These are phyloP conservation scores for Macrostomum lignano DNA, from an alignment of 1,140 invertebrate genomes.

Conservation along the genomic window DNA sequence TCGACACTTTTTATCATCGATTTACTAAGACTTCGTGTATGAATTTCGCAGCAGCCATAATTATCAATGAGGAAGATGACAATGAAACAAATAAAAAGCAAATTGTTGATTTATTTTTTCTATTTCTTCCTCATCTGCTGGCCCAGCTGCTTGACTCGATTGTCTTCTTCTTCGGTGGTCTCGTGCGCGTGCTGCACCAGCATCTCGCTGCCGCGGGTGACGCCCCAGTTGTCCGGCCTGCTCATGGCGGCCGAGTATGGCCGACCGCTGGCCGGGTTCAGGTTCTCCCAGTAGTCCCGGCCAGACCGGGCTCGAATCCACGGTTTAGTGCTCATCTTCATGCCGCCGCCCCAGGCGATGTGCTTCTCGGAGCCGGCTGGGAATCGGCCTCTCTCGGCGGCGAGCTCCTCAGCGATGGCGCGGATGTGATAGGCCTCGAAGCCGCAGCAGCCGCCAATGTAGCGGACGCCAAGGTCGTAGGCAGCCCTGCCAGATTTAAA, in stretches of 20 bases:
- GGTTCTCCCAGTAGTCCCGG: slow-evolving; percentile 20
- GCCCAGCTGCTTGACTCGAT: too few relatives aligned
- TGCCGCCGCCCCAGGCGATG: slow-evolving; percentile 19
- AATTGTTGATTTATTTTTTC: too few relatives aligned
- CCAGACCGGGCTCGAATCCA: slow-evolving; percentile 25
- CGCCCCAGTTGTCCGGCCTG: slow-evolving; percentile 23
- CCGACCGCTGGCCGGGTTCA: slow-evolving; percentile 20
- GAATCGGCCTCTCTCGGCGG: slow-evolving; percentile 13
- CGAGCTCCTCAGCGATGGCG: slow-evolving; percentile 23
- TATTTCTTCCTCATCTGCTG: too few relatives aligned
- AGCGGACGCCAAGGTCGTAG: slow-evolving; percentile 24
- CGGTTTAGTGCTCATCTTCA: slow-evolving; percentile 24
- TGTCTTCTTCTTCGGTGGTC: too few relatives aligned
- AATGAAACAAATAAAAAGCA: too few relatives aligned
- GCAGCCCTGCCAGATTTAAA: slow-evolving; percentile 21
- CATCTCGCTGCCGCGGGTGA: too few relatives aligned
- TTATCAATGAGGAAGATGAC: too few relatives aligned
- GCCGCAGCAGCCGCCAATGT: slow-evolving; percentile 26
- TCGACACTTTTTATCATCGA: too few relatives aligned
- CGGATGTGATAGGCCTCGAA: slow-evolving; percentile 27
- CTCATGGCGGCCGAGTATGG: slow-evolving; percentile 16
- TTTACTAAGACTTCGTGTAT: too few relatives aligned
- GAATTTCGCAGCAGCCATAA: too few relatives aligned
- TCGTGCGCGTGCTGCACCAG: too few relatives aligned
- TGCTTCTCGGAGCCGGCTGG: slow-evolving; percentile 21